Percentiles rank a stretch among this genome's conserved stretches.
These are phyloP conservation scores for Coreoperca whiteheadi DNA, from an alignment of 2,113 vertebrate species.

Conservation along the genomic window DNA sequence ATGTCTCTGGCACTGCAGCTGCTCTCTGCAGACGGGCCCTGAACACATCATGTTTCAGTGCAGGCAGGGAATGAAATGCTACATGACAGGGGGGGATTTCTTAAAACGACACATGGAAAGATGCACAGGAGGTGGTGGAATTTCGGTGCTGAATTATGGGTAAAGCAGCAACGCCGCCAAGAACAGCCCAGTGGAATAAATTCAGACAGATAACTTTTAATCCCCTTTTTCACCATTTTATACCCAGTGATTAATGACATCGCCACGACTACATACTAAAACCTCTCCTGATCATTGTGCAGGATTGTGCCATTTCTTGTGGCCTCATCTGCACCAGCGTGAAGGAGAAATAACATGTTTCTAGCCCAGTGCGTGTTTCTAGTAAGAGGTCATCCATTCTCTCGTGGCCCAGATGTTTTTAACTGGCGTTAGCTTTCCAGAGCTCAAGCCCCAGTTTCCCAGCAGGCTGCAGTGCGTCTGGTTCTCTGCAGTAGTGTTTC, in stretches of 20 bases:
- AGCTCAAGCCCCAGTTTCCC: slow-evolving; percentile 64
- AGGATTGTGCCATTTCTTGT: not conserved
- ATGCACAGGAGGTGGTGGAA: not conserved
- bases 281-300: slow-evolving; percentile 15
- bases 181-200: slow-evolving; percentile 39
- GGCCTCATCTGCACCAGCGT: slow-evolving; percentile 26
- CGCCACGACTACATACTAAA: slow-evolving; percentile 18
- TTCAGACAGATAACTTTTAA: slow-evolving; percentile 13
- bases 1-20: slow-evolving; percentile 62
- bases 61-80: slow-evolving; percentile 15
- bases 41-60: slow-evolving; percentile 26
- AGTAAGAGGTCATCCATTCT: slow-evolving; percentile 71
- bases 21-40: slow-evolving; percentile 60
- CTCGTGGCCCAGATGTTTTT: slow-evolving; percentile 76
- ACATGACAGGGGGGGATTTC: slow-evolving; percentile 41
- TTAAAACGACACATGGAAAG: slow-evolving; percentile 30
- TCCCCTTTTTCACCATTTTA: slow-evolving; percentile 1
- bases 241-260: slow-evolving; percentile 48
- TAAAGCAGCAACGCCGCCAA: slow-evolving; percentile 24
- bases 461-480: slow-evolving; percentile 63
- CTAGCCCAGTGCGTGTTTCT: slow-evolving; percentile 63
- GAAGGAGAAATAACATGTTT: slow-evolving; percentile 67
- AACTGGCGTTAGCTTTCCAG: slow-evolving; percentile 62
- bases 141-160: slow-evolving; percentile 1
- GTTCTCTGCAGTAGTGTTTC: slow-evolving; percentile 55